Evolutionary conservation across 2,797 vertebrate species (phyloP), one percentile per base, ranked within the genome.

Genomic region (Parotocinclus haroldoi): DNA sequence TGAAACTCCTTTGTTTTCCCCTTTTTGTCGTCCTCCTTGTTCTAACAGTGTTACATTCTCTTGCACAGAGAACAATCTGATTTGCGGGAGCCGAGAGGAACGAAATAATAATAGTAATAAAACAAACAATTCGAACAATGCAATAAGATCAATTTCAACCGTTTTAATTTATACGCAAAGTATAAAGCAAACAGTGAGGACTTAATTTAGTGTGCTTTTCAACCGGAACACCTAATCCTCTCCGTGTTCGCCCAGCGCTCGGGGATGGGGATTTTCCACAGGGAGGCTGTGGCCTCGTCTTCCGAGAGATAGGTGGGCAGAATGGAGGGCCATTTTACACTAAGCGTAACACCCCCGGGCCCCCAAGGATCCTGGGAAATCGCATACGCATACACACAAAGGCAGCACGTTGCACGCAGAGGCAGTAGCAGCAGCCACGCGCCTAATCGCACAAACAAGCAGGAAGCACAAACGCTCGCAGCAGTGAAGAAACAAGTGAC

Each of bases 51-150:
- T 86, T 85, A 86, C 84, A 85, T 84, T 89, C 86, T 81, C 87
- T 84, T 85, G 84, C 86, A 87, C 84, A 81, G 82, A 83, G 84
- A 89, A 89, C 86, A 89, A 90, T 91, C 88, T 86, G 81, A 89
- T 89, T 90, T 87, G 80, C 83, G 44, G 75, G 66, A 76, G 72
- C 59, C 58, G 57, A 76, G 80, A 81, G 79, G 84, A 88, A 87
- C 82, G 85, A 86, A 70, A 86, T 84, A 83, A 80, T 44, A 66
- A 88, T 86, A 62, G 85, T 82, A 82, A 80, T 64, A 74, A 78
- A 81, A 83, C 44, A 53, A 81, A 76, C 74, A 81, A 65, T 81
- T 84, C 80, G 81, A 65, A 74, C 49, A 58, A 80, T 80, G 83
- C 78, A 80, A 82, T 81, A 81, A 78, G 85, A 83, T 89, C 78